Percentiles rank a stretch among this genome's conserved stretches.
These are phyloP conservation scores for Elysia chlorotica DNA, from an alignment of 1,140 invertebrate species.

Conservation along the genomic window DNA sequence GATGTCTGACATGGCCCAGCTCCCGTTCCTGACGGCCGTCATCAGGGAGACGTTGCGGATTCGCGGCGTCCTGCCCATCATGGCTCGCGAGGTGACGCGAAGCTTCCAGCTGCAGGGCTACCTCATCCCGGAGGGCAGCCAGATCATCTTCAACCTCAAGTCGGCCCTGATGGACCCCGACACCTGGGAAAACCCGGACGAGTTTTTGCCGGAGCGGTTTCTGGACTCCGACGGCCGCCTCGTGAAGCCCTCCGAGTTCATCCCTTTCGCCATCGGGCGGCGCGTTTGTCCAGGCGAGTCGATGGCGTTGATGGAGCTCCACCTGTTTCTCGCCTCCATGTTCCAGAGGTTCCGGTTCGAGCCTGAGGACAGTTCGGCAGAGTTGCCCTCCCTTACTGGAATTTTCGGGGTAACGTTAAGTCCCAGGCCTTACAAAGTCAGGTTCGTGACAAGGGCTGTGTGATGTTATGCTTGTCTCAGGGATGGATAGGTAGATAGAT, in stretches of 20 bases:
- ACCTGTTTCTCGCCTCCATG: constrained; percentile 25
- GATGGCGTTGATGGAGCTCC: constrained; percentile 29
- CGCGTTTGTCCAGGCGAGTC: constrained; percentile 28
- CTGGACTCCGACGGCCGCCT: neutral
- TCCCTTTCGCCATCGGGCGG: constrained; percentile 17
- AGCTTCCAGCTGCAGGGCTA: constrained; percentile 34
- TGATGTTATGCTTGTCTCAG: no score
- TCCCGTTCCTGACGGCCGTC: neutral
- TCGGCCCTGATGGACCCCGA: neutral
- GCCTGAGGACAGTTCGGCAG: no score
- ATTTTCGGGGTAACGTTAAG: no score
- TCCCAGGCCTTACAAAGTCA: no score
- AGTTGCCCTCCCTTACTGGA: no score
- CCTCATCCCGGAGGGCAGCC: neutral
- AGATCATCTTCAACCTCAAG: neutral
- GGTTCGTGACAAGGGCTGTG: no score
- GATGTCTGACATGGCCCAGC: neutral
- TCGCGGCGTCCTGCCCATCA: neutral
- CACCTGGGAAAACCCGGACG: neutral
- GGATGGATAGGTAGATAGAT: no score
- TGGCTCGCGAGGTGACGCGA: constrained; percentile 36
- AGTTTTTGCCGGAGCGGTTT: neutral
- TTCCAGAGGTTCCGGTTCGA: constrained; percentile 29
- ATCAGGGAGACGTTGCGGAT: neutral
- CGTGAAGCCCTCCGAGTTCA: neutral